Conservation (phyloP, 2,888 invertebrate genomes). For the Cybosia mesomella region DNA sequence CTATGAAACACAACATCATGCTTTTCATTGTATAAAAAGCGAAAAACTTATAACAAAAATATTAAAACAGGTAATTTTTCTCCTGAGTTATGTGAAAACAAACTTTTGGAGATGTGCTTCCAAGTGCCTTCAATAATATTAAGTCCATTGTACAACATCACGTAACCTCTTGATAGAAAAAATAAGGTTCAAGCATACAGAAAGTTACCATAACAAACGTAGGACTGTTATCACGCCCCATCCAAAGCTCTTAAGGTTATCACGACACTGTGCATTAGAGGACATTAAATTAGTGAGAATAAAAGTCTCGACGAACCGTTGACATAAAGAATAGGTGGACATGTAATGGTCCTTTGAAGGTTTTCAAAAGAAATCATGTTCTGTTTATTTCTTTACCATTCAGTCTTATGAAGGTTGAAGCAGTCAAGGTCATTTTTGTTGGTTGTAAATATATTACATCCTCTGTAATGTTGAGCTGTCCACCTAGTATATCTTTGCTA, state of each 20-base stretch:
- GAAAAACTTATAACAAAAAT: neutral
- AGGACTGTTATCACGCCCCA: conserved; percentile 12
- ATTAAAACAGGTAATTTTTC: neutral
- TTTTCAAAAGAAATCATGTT: neutral
- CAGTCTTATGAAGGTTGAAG: neutral
- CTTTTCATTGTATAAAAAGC: neutral
- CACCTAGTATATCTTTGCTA: neutral
- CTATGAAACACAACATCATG: too few species aligned
- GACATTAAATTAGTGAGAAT: conserved; percentile 19
- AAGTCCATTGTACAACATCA: neutral
- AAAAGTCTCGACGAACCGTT: neutral
- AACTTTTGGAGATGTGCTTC: neutral
- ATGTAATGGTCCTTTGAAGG: conserved; percentile 9
- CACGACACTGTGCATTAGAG: conserved; percentile 17
- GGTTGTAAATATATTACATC: neutral
- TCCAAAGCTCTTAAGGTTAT: conserved; percentile 21
- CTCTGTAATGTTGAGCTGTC: neutral
- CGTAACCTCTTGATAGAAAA: conserved; percentile 9
- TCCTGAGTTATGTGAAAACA: neutral
- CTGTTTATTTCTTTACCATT: neutral
- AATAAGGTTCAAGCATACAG: conserved; percentile 13
- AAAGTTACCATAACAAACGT: conserved; percentile 13
- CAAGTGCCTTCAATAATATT: neutral
- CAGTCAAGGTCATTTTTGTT: neutral
- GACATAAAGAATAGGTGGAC: neutral